Conservation (phyloP, 2,888 invertebrate species). For the Choristoneura rosaceana region DNA sequence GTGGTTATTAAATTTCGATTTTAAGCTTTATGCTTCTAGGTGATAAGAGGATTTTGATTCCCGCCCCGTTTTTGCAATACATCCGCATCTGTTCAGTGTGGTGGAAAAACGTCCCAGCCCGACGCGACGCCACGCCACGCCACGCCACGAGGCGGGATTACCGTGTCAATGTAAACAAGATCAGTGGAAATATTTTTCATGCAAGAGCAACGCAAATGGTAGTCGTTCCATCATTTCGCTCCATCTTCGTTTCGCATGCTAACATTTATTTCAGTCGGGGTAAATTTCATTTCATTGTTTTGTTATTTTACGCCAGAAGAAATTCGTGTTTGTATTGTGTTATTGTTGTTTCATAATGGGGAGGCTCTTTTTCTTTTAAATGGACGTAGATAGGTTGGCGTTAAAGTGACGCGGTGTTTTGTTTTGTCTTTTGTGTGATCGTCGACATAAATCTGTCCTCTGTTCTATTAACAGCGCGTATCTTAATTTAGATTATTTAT, state of each 20-base stretch:
- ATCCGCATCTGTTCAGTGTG: conserved; percentile 61
- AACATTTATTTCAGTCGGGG: conserved; percentile 65
- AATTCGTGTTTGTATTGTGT: conserved; percentile 51
- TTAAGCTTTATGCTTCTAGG: conserved; percentile 69
- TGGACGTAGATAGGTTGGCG: conserved; percentile 20
- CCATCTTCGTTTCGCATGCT: conserved; percentile 71
- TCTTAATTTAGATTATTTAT: neutral
- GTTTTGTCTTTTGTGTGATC: conserved; percentile 6
- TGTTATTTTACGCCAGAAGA: conserved; percentile 53
- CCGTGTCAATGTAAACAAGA: conserved; percentile 78
- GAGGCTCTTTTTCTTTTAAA: conserved; percentile 33
- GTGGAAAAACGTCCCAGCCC: conserved; percentile 60
- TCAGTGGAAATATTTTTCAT: conserved; percentile 75
- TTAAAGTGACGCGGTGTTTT: conserved; percentile 11
- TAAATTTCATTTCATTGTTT: conserved; percentile 65
- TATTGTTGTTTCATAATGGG: conserved; percentile 49
- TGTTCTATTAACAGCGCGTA: neutral
- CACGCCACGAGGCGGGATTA: conserved; percentile 60
- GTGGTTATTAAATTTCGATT: conserved; percentile 73
- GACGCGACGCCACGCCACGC: conserved; percentile 48
- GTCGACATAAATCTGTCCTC: neutral
- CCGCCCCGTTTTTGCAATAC: conserved; percentile 56
- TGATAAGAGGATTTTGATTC: conserved; percentile 77
- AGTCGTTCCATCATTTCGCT: conserved; percentile 69
- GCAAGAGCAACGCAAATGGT: conserved; percentile 69